Conservation (phyloP, 2,888 invertebrate genomes). For the Platypus cylindrus region DNA sequence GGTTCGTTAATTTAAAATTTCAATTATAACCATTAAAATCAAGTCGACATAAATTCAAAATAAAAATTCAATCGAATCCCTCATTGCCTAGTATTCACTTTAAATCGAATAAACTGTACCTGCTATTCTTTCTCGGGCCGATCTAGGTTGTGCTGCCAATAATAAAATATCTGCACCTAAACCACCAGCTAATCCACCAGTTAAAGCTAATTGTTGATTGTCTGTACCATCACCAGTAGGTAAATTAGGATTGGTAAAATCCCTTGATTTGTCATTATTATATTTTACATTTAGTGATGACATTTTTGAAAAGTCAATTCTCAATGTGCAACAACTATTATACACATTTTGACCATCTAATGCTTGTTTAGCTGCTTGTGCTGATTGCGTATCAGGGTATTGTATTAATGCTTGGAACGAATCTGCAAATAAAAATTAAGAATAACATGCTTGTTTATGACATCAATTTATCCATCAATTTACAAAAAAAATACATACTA, state of each 20-base stretch:
- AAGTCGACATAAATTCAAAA: no score
- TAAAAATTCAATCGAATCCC: no score
- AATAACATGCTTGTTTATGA: background rate
- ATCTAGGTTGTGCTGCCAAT: constrained; percentile 39
- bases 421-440: constrained; percentile 49
- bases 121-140: constrained; percentile 42
- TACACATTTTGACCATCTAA: constrained; percentile 98
- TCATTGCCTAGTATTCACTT: no score
- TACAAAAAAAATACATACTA: constrained; percentile 58
- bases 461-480: no score
- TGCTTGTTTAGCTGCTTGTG: constrained; percentile 93
- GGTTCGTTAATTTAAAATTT: no score
- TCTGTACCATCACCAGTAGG: constrained; percentile 88
- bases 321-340: constrained; percentile 97
- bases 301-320: constrained; percentile 99
- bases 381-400: constrained; percentile 92
- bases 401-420: constrained; percentile 98
- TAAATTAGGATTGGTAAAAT: constrained; percentile 96
- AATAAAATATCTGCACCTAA: constrained; percentile 54
- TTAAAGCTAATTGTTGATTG: constrained; percentile 37
- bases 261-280: constrained; percentile 99
- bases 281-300: constrained; percentile 96
- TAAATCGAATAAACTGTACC: no score
- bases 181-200: constrained; percentile 40
- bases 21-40: no score